Evolutionary conservation across 37 sponge, comb jelly and placozoan species (phyloP).

Genomic region (Axinella damicornis): DNA sequence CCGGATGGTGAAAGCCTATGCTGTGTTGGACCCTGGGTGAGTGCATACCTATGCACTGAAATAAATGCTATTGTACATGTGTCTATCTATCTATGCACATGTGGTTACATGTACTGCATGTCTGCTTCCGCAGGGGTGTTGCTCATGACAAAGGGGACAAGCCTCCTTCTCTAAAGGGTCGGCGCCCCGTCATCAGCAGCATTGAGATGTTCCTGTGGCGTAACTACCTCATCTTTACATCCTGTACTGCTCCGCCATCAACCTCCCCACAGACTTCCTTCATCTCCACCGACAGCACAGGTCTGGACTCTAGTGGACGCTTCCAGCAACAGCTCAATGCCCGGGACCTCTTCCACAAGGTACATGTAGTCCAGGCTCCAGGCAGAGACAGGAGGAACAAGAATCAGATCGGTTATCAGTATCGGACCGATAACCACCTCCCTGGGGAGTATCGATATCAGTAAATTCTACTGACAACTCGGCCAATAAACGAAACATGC

Average conservation of each 20-base stretch:
- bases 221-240: slow-evolving; percentile 93
- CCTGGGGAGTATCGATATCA: no score
- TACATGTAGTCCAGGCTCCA: no score
- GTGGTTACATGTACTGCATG: background rate
- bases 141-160: slow-evolving; percentile 55
- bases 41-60: no score
- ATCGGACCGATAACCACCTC: no score
- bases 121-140: slow-evolving; percentile 16
- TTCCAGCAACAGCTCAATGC: slow-evolving; percentile 38
- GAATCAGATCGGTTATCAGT: no score
- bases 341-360: slow-evolving; percentile 61
- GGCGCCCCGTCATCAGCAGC: slow-evolving; percentile 43
- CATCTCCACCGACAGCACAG: slow-evolving; percentile 7
- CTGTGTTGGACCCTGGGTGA: slow-evolving; percentile 85
- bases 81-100: no score
- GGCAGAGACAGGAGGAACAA: no score
- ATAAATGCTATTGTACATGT: no score
- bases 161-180: slow-evolving; percentile 49
- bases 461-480: no score
- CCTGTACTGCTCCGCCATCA: slow-evolving; percentile 77
- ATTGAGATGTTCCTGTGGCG: slow-evolving; percentile 92
- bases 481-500: no score
- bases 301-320: slow-evolving; percentile 15
- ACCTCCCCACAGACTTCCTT: slow-evolving; percentile 45
- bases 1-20: slow-evolving; percentile 78